Base-by-base conservation (phyloP, 1,140 invertebrate genomes). In the Anastatus disparis region DNA sequence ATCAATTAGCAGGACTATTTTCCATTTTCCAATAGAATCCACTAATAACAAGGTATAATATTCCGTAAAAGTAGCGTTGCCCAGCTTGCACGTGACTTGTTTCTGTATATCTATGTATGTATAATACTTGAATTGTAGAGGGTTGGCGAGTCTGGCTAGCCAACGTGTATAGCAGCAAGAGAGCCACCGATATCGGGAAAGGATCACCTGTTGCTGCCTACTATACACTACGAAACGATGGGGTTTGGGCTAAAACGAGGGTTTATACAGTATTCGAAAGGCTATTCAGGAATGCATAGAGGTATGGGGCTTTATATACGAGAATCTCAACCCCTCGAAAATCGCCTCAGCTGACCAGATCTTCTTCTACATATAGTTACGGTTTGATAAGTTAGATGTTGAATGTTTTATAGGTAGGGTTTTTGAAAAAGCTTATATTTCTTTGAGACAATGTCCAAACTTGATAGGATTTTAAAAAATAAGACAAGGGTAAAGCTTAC, bases 131-230 rank as follows among this genome's bases (percentile, higher is more conserved):
- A 44, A 52, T 50, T 63, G 29, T 70, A 67, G 71, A 55, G 61
- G 59, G 69, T 66, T 31, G 65, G 48, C 56, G 58, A 50, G 15
- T 75, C 65, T 77, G 80, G 79, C 73, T 76, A 77, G 67, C 52
- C 72, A 74, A 76, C 70, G 77, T 75, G 74, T n/a, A n/a, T n/a
- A n/a, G 76, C 75, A 78, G 72, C 71, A 75, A 75, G 77, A 75
- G 78, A 77, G 78, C 77, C 76, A 78, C 78, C 79, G 82, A 85
- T 85, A 85, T 85, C 80, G 84, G 81, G 82, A 85, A 84, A 81
- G 83, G 78, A 85, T 85, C 84, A 86, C 84, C 84, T 86, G 84
- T 86, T 86, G 84, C 84, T 74, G n/a, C n/a, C n/a, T n/a, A n/a
- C n/a, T n/a, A n/a, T n/a, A n/a, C n/a, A n/a, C n/a, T 81, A 70